Evolutionary conservation across 2,888 invertebrate species (phyloP).

Genomic region (Cataglyphis rosenhaueri): DNA sequence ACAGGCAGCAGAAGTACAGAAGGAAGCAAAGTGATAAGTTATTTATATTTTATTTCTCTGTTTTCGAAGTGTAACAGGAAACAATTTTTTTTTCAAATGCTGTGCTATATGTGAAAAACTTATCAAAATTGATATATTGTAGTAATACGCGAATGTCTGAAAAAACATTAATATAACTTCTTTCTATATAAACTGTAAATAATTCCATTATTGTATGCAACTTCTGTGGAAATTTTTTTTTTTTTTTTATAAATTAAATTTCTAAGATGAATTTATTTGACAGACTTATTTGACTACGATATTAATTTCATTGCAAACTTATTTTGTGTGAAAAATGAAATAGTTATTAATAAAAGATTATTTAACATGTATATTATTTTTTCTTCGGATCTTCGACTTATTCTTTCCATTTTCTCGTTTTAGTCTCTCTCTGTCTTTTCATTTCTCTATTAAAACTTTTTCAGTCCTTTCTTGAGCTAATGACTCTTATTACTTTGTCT

Average conservation of each 20-base stretch:
- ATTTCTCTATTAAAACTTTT: background rate
- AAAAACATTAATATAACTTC: background rate
- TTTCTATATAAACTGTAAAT: constrained; percentile 20
- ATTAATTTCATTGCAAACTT: background rate
- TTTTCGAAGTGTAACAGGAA: background rate
- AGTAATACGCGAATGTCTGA: background rate
- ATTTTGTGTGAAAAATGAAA: background rate
- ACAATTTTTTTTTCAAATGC: background rate
- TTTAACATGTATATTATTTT: background rate
- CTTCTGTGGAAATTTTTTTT: background rate
- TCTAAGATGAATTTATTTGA: background rate
- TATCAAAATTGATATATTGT: background rate
- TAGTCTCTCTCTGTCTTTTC: background rate
- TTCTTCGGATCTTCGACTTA: background rate
- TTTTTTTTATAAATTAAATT: constrained; percentile 13
- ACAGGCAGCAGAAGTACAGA: constrained; percentile 11
- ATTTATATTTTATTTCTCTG: background rate
- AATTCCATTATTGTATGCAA: background rate
- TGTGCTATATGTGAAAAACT: background rate
- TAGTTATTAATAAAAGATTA: background rate
- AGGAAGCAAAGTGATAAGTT: constrained; percentile 58
- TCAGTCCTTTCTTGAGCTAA: background rate
- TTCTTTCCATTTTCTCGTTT: background rate
- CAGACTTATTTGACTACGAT: background rate
- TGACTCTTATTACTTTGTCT: background rate